Evolutionary conservation across 2,888 invertebrate genomes (phyloP).

Genomic region (Yponomeuta evonymella): DNA sequence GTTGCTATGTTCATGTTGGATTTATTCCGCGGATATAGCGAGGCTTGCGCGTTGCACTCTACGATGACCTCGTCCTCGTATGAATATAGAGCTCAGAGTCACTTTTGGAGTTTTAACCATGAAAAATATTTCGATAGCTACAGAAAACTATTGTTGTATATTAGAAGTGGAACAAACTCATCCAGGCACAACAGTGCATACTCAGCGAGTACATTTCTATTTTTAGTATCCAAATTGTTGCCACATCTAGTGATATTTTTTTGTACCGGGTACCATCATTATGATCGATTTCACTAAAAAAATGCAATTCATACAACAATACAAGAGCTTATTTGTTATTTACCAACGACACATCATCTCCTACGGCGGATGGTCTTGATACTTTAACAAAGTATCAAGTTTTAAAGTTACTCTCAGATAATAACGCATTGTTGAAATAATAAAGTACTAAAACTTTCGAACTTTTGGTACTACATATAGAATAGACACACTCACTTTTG

Average conservation of each 20-base stretch:
- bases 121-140: too few species aligned
- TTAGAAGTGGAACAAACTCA: too few species aligned
- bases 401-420: background rate
- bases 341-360: conserved; percentile 43
- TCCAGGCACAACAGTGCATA: too few species aligned
- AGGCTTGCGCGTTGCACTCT: background rate
- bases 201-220: too few species aligned
- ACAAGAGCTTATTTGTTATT: conserved; percentile 60
- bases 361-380: conserved; percentile 41
- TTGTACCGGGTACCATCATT: conserved; percentile 18
- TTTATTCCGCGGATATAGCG: conserved; percentile 2
- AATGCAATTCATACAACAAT: conserved; percentile 68
- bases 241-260: background rate
- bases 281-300: conserved; percentile 70
- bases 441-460: background rate
- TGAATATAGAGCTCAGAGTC: conserved; percentile 31
- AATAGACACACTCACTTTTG: too few species aligned
- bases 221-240: too few species aligned
- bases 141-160: too few species aligned
- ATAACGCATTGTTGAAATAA: background rate
- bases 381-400: conserved; percentile 25
- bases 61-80: conserved; percentile 14
- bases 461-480: too few species aligned
- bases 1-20: conserved; percentile 3
- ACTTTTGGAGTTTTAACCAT: too few species aligned